Conservation (phyloP, 2,113 vertebrate genomes). For the Zosterops lateralis region DNA sequence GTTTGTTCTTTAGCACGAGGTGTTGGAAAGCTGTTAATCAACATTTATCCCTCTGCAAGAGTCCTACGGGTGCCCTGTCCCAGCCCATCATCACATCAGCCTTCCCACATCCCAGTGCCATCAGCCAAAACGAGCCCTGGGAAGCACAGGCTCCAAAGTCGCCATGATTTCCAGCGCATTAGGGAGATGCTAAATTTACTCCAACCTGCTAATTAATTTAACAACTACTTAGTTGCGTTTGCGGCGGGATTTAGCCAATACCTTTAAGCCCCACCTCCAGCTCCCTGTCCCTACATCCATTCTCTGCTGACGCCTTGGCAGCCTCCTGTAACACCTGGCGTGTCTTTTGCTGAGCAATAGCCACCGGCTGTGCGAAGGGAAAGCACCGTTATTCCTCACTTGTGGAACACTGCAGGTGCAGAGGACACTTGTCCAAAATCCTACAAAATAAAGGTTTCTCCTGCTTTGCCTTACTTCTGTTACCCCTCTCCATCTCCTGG, state of each 20-base stretch:
- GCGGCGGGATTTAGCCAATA: neutral
- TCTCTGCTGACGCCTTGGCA: neutral
- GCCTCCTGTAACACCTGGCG: neutral
- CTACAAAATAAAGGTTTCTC: neutral
- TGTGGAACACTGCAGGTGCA: neutral
- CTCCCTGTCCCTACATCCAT: neutral
- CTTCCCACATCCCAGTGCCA: fast-evolving
- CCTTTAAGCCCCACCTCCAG: neutral
- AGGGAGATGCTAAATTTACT: neutral
- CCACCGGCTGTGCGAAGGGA: neutral
- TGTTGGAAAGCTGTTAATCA: neutral
- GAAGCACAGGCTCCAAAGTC: neutral
- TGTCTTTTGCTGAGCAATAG: neutral
- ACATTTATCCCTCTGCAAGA: neutral
- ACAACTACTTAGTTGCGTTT: neutral
- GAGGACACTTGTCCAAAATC: neutral
- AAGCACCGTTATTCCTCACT: neutral
- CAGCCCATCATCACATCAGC: neutral
- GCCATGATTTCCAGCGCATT: neutral
- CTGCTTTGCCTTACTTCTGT: neutral
- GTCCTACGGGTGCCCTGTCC: fast-evolving
- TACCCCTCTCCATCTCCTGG: neutral
- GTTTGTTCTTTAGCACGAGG: neutral
- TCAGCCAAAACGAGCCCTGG: neutral
- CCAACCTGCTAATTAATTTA: neutral